Conservation (phyloP, 2,888 invertebrate species). For the Lochmaea capreae region DNA sequence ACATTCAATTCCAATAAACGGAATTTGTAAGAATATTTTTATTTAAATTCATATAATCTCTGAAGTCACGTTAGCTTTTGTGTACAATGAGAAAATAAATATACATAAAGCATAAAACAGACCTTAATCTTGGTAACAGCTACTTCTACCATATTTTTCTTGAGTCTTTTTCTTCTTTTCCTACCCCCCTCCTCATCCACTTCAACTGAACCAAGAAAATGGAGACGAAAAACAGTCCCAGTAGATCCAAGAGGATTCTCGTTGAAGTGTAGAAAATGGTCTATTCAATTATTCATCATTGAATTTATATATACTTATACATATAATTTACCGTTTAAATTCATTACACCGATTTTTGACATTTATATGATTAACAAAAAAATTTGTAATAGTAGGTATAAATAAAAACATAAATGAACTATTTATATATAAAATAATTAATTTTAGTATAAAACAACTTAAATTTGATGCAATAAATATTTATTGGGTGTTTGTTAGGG, state of each 20-base stretch:
- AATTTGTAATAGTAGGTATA: too few relatives aligned
- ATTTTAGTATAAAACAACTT: not conserved
- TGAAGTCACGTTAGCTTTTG: not conserved
- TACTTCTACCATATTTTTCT: slow-evolving; percentile 91
- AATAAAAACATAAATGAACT: not conserved
- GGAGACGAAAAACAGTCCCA: slow-evolving; percentile 83
- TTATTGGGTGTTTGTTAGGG: too few relatives aligned
- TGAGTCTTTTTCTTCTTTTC: slow-evolving; percentile 80
- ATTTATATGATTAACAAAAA: slow-evolving; percentile 5
- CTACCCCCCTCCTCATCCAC: slow-evolving; percentile 83
- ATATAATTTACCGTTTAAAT: not conserved
- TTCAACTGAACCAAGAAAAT: slow-evolving; percentile 87
- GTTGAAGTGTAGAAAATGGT: slow-evolving; percentile 59
- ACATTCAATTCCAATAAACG: too few relatives aligned
- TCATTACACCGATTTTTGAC: not conserved
- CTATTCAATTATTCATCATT: slow-evolving; percentile 55
- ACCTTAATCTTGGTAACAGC: slow-evolving; percentile 90
- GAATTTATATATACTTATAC: slow-evolving; percentile 25
- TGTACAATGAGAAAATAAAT: slow-evolving; percentile 16
- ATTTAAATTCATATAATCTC: too few relatives aligned
- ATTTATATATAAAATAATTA: not conserved
- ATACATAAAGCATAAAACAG: slow-evolving; percentile 60
- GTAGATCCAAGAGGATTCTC: slow-evolving; percentile 66
- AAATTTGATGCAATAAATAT: not conserved
- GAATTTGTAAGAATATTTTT: too few relatives aligned